Conservation (phyloP, 2,888 invertebrate genomes). For the Lomographa bimaculata region DNA sequence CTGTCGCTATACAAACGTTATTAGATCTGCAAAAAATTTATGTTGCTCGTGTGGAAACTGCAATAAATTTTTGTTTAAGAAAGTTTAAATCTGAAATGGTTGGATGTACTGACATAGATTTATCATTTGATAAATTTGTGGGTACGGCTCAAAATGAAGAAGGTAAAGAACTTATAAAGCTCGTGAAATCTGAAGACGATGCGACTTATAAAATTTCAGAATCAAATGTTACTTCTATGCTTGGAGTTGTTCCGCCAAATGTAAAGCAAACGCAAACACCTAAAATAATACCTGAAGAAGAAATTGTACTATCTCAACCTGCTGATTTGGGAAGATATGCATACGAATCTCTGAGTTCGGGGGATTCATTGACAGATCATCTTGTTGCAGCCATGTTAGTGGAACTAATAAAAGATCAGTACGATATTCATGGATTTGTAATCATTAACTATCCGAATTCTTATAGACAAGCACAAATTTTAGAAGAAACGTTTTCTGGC, state of each 20-base stretch:
- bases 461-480: conserved; percentile 80
- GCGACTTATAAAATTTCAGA: conserved; percentile 51
- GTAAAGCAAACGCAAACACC: conserved; percentile 85
- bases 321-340: conserved; percentile 83
- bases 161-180: conserved; percentile 60
- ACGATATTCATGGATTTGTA: conserved; percentile 83
- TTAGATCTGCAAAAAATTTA: conserved; percentile 64
- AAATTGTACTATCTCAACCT: conserved; percentile 70
- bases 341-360: conserved; percentile 78
- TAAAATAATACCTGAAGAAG: conserved; percentile 82
- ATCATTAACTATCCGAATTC: conserved; percentile 85
- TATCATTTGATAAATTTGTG: conserved; percentile 64
- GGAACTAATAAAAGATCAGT: conserved; percentile 82
- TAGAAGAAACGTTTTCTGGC: conserved; percentile 85
- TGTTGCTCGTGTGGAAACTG: conserved; percentile 72
- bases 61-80: conserved; percentile 83
- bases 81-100: conserved; percentile 80
- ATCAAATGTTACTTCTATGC: conserved; percentile 41
- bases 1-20: conserved; percentile 65
- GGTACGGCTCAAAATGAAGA: conserved; percentile 51
- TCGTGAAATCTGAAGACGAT: conserved; percentile 64
- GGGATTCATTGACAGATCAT: conserved; percentile 80
- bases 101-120: conserved; percentile 74
- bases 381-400: conserved; percentile 83
- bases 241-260: conserved; percentile 55